Percentiles rank a stretch among this genome's conserved stretches.
phyloP scores from a whole-genome alignment of 2,888 invertebrate genomes.

The Schizotus pectinicornis region DNA sequence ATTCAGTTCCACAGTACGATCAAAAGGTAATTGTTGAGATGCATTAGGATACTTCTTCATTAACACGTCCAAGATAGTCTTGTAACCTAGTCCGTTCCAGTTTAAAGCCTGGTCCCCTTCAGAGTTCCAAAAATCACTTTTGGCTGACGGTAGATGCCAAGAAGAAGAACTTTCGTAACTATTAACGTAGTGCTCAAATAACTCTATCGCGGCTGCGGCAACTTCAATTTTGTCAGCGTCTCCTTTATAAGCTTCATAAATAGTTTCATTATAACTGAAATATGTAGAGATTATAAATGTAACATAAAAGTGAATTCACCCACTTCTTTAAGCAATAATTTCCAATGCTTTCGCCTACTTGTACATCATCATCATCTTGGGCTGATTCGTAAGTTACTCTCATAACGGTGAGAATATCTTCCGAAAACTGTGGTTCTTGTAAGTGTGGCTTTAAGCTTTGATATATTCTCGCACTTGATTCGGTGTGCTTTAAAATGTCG shows the following conservation, averaged over 20 bases:
- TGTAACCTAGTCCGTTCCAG: slow-evolving; percentile 76
- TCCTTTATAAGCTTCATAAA: slow-evolving; percentile 62
- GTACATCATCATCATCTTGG: too few species aligned
- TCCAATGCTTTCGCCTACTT: slow-evolving; percentile 23
- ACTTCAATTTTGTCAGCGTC: too few species aligned
- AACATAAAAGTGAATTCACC: background rate
- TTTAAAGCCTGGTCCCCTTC: slow-evolving; percentile 70
- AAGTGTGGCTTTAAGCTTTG: too few species aligned
- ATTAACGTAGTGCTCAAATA: slow-evolving; percentile 68
- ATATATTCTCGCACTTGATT: too few species aligned
- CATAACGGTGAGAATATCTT: too few species aligned
- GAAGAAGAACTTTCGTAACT: slow-evolving; percentile 47
- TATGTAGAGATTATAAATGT: background rate
- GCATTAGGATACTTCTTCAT: slow-evolving; percentile 52
- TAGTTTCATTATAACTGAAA: background rate
- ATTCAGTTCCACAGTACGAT: slow-evolving; percentile 41
- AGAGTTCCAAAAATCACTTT: slow-evolving; percentile 14
- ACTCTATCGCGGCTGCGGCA: too few species aligned
- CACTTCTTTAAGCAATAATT: slow-evolving; percentile 8
- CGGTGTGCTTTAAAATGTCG: slow-evolving; percentile 19
- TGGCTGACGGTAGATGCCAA: too few species aligned
- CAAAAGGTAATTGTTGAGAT: slow-evolving; percentile 32
- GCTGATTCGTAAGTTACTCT: too few species aligned
- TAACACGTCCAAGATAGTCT: slow-evolving; percentile 68
- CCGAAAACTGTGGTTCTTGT: too few species aligned